Conservation (phyloP, 2,113 vertebrate genomes). For the Nesoenas mayeri region DNA sequence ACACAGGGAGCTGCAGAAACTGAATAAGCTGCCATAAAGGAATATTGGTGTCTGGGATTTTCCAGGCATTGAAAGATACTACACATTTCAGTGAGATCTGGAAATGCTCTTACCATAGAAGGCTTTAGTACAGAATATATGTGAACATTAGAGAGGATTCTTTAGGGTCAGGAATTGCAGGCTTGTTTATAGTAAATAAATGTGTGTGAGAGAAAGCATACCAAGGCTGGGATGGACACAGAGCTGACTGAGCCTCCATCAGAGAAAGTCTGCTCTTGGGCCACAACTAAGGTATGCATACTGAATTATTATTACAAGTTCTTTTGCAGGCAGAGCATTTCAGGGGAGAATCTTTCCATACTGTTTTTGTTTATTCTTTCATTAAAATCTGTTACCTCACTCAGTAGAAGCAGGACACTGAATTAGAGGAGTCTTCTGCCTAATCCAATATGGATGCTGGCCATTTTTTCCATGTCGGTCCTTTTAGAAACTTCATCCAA, state of each 20-base stretch:
- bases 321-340: neutral
- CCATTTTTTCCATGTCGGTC: neutral
- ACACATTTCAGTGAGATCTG: neutral
- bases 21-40: neutral
- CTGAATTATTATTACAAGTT: neutral
- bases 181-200: neutral
- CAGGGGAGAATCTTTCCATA: neutral
- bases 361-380: neutral
- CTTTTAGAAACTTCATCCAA: neutral
- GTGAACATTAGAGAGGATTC: neutral
- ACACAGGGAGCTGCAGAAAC: neutral
- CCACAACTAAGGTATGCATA: neutral
- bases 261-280: neutral
- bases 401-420: neutral
- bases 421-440: neutral
- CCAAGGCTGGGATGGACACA: neutral
- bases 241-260: neutral
- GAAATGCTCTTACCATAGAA: neutral
- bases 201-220: neutral
- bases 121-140: neutral
- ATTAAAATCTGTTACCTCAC: neutral
- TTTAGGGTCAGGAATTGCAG: neutral
- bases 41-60: neutral
- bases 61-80: neutral
- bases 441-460: neutral